Evolutionary conservation across 2,888 invertebrate species (phyloP).

Genomic region (Pachycephus smyrnensis): DNA sequence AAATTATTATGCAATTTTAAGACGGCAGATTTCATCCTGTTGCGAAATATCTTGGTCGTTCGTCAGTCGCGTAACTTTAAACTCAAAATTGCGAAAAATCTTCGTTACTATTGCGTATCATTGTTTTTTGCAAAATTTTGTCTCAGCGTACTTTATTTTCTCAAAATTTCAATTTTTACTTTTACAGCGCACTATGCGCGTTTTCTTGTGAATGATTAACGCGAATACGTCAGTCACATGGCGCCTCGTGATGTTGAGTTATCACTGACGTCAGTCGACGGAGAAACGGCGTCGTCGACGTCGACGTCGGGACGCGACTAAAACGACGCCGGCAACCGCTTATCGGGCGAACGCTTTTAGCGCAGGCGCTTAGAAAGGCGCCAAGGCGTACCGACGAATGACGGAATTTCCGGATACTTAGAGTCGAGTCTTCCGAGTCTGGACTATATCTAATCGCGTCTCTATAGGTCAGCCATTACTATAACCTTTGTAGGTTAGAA

Average conservation of each 20-base stretch:
- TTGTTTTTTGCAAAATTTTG: neutral
- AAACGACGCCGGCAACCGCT: conserved; percentile 34
- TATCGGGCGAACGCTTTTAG: conserved; percentile 37
- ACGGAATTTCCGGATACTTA: conserved; percentile 49
- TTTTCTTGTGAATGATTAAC: neutral
- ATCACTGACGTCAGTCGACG: conserved; percentile 22
- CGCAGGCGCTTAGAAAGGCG: conserved; percentile 43
- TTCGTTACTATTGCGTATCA: too few relatives aligned
- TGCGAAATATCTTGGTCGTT: neutral
- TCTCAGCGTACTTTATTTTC: neutral
- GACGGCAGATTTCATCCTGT: neutral
- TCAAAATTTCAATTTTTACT: neutral
- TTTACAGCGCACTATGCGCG: neutral
- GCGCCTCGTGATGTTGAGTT: conserved; percentile 18
- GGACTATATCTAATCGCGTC: neutral
- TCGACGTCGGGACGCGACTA: conserved; percentile 52
- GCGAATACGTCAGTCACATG: conserved; percentile 31
- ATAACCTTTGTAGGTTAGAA: neutral
- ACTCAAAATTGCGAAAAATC: neutral
- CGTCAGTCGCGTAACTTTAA: neutral
- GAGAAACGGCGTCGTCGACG: conserved; percentile 36
- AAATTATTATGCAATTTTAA: neutral
- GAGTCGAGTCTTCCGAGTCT: neutral
- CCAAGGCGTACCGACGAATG: conserved; percentile 41
- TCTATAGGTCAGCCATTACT: neutral